Base-by-base conservation (phyloP, 2,113 vertebrate species). In the Nerophis ophidion region DNA sequence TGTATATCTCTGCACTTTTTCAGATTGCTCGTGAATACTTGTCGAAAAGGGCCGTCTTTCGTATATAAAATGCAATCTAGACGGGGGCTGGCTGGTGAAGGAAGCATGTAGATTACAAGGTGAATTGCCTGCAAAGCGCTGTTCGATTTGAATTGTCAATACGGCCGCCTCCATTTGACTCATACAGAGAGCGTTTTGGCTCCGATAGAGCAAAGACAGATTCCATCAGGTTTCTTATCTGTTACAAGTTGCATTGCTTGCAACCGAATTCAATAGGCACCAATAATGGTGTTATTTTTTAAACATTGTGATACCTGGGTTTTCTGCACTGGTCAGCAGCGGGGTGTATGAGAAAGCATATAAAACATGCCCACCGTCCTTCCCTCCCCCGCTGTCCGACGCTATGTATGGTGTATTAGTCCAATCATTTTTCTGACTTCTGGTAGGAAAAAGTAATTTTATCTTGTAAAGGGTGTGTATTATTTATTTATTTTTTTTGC, bases 291-390 rank as follows among this genome's bases (percentile, higher is more conserved):
- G 82, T 88, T 91, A 86, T 94, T 94, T 93, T 91, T 93, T 93
- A 93, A 95, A 94, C 93, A 92, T 93, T 93, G 92, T 89, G 72
- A 87, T 82, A 82, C 66, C 79, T 89, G 87, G 84, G 40, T 76
- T 87, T 93, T 94, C 90, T 95, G 93, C 91, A 83, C 82, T 89
- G 92, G 92, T 96, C 93, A 95, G 93, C 93, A 94, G 75, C 81
- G 77, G 82, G 84, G 19, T 72, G 50, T 72, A 65, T 61, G 75
- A 62, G 68, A 73, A 77, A 70, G 48, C 66, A 69, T 71, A 80
- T 77, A 79, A 76, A 83, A 80, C 73, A 63, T 53, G 68, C 70
- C 56, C 55, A 16, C 53, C 74, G 63, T 72, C 71, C 40, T 33
- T 63, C 34, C 52, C 63, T 66, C 70, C 69, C 60, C 75, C 62